These are phyloP conservation scores for Psilopsiagon aurifrons DNA, from an alignment of 2,113 vertebrate species.

Conservation along the genomic window DNA sequence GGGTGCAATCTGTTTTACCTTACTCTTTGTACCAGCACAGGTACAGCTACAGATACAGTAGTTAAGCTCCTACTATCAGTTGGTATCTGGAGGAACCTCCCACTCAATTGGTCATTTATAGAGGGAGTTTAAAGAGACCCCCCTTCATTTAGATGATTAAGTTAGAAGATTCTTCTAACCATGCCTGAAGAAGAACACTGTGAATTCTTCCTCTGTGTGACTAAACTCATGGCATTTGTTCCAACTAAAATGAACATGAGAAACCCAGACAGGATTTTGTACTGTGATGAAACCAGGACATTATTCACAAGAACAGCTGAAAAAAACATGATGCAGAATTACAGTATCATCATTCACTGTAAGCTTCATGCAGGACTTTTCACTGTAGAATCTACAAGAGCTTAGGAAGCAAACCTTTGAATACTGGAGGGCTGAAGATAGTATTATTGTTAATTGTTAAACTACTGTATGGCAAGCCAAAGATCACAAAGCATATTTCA, in stretches of 20 bases:
- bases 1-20: neutral
- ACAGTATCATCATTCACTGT: neutral
- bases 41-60: neutral
- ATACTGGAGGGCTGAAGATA: neutral
- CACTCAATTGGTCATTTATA: neutral
- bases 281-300: neutral
- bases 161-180: neutral
- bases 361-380: neutral
- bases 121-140: neutral
- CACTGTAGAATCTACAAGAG: neutral
- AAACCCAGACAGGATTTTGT: neutral
- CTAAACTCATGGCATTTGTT: neutral
- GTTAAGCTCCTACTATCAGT: neutral
- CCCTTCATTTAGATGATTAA: neutral
- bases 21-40: neutral
- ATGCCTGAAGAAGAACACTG: neutral
- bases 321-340: neutral
- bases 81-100: neutral
- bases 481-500: neutral
- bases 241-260: neutral
- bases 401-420: neutral
- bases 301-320: neutral
- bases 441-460: neutral
- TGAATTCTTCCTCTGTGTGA: neutral
- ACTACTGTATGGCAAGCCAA: neutral